Conservation (phyloP, 2,113 vertebrate genomes). For the Bucco capensis region DNA sequence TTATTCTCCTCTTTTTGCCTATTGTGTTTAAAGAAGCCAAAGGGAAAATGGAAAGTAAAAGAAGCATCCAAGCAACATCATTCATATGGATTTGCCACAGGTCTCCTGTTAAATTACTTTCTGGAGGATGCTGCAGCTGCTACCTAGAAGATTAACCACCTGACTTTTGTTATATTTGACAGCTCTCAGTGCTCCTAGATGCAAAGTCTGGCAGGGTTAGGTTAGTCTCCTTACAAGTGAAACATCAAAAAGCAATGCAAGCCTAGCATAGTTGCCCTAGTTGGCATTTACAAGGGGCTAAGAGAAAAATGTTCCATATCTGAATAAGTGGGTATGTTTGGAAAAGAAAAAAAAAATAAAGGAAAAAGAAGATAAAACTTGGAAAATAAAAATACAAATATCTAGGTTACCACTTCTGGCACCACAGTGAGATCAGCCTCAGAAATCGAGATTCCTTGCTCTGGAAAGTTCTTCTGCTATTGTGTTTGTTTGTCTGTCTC, state of each 20-base stretch:
- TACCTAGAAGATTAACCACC: slow-evolving; percentile 1
- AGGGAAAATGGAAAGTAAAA: neutral
- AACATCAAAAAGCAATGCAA: neutral
- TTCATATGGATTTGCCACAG: neutral
- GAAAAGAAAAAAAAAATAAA: neutral
- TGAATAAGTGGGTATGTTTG: neutral
- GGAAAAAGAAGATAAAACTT: neutral
- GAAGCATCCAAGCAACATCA: neutral
- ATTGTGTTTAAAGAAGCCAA: neutral
- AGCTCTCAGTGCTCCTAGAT: slow-evolving; percentile 1
- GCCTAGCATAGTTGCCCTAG: neutral
- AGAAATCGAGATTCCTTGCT: neutral
- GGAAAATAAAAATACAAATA: neutral
- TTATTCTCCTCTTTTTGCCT: neutral
- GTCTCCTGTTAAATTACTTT: neutral
- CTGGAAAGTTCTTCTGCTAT: neutral
- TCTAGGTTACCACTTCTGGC: neutral
- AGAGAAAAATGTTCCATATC: neutral
- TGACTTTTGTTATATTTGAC: slow-evolving; percentile 13
- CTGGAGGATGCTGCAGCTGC: slow-evolving; percentile 4
- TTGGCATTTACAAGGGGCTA: neutral
- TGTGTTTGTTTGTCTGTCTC: neutral
- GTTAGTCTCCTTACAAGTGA: neutral
- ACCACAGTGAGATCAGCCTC: neutral
- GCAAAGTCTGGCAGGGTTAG: neutral